A percentile compares a stretch with the other conserved stretches of the same genome.
phyloP scores from a whole-genome alignment of 2,888 invertebrate species.

The Belgica antarctica region DNA sequence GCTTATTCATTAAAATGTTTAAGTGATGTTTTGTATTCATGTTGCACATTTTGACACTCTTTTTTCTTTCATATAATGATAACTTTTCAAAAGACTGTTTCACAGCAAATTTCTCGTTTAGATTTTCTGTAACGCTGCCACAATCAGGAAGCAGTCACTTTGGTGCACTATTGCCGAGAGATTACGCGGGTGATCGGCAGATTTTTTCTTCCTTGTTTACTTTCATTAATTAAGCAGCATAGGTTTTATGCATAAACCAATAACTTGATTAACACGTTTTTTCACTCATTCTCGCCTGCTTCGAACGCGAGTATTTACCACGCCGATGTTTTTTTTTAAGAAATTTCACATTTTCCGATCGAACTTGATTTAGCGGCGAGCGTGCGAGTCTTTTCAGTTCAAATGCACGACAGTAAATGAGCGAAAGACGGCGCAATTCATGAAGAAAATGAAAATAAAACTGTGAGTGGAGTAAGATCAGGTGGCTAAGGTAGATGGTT shows the following conservation, averaged over 20 bases:
- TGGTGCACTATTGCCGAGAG: background rate
- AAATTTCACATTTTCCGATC: slow-evolving; percentile 19
- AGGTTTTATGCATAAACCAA: background rate
- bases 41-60: slow-evolving; percentile 45
- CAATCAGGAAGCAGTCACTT: slow-evolving; percentile 15
- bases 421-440: background rate
- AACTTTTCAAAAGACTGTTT: background rate
- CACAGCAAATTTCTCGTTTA: background rate
- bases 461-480: slow-evolving; percentile 22
- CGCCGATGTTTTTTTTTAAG: background rate
- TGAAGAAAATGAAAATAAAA: slow-evolving; percentile 14
- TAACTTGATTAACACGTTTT: slow-evolving; percentile 22
- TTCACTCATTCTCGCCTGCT: background rate
- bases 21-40: slow-evolving; percentile 73
- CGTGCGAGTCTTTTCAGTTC: slow-evolving; percentile 24
- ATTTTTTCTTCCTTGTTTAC: slow-evolving; percentile 19
- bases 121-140: background rate
- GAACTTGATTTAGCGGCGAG: background rate
- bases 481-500: background rate
- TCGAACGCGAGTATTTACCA: background rate
- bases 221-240: background rate
- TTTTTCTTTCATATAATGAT: background rate
- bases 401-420: background rate
- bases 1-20: slow-evolving; percentile 68
- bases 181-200: background rate